Percentiles rank a stretch among this genome's conserved stretches.
Evolutionary conservation across 1,140 invertebrate genomes (phyloP).

Genomic region (Tetragonula clypearis): DNA sequence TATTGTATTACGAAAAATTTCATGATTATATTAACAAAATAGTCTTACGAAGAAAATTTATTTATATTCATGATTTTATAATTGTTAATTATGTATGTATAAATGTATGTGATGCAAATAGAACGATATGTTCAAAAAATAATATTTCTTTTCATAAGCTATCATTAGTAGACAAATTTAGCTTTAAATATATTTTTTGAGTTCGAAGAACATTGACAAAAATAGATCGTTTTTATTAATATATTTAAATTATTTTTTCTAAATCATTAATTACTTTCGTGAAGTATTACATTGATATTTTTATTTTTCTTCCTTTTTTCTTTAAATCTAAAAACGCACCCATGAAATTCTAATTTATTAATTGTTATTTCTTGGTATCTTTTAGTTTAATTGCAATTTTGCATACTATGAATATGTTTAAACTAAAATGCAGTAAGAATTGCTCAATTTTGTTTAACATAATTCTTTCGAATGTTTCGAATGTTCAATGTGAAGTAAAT

Average conservation of each 20-base stretch:
- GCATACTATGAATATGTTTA: background rate
- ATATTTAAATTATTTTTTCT: background rate
- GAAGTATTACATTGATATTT: background rate
- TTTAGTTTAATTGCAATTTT: background rate
- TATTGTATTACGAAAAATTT: background rate
- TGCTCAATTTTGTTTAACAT: background rate
- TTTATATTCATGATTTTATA: slow-evolving; percentile 34
- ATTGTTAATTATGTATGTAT: slow-evolving; percentile 54
- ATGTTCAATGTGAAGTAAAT: background rate
- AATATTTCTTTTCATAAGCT: background rate
- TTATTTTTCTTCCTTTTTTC: background rate
- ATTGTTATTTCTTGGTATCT: background rate
- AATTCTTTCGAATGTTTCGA: background rate
- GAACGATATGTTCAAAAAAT: slow-evolving; percentile 55
- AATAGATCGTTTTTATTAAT: background rate
- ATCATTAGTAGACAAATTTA: background rate
- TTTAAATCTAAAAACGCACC: background rate
- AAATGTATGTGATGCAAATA: slow-evolving; percentile 63
- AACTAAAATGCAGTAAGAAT: background rate
- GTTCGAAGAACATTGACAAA: background rate
- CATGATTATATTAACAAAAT: slow-evolving; percentile 10
- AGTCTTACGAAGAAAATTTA: slow-evolving; percentile 24
- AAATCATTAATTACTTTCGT: background rate
- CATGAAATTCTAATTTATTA: slow-evolving; percentile 2
- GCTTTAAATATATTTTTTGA: background rate